phyloP scores from a whole-genome alignment of 2,888 invertebrate genomes.

The Patella caerulea region DNA sequence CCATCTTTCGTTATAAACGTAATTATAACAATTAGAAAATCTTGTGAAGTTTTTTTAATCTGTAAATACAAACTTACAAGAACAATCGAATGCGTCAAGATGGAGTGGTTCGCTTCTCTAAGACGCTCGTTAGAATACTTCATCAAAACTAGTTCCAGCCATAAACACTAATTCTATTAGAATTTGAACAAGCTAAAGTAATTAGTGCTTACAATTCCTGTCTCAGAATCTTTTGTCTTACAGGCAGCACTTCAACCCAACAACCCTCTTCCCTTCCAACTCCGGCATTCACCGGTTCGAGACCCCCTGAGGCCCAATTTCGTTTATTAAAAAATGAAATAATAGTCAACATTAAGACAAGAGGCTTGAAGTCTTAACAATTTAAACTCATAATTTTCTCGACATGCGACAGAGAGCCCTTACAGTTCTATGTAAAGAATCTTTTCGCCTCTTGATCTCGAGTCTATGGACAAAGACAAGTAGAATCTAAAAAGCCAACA shows the following conservation, averaged over 20 bases:
- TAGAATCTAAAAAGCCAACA: not conserved
- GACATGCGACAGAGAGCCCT: conserved; percentile 14
- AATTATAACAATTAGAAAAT: too few relatives aligned
- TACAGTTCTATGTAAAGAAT: conserved; percentile 15
- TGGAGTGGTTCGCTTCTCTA: too few relatives aligned
- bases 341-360: conserved; percentile 7
- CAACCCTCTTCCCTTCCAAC: conserved; percentile 3
- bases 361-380: conserved; percentile 2
- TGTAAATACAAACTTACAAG: too few relatives aligned
- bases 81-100: too few relatives aligned
- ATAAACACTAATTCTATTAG: not conserved
- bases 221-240: not conserved
- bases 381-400: conserved; percentile 22
- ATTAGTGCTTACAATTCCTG: not conserved
- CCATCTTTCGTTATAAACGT: too few relatives aligned
- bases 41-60: too few relatives aligned
- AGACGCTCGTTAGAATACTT: too few relatives aligned
- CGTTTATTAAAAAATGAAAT: conserved; percentile 10
- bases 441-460: not conserved
- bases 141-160: too few relatives aligned
- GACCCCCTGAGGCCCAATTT: conserved; percentile 11
- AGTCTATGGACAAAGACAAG: not conserved
- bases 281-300: not conserved
- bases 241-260: not conserved
- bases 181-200: conserved; percentile 6